A percentile compares a stretch with the other conserved stretches of the same genome.
Conservation (phyloP, 2,797 vertebrate species). For the Lepidocolaptes lacrymiger region DNA sequence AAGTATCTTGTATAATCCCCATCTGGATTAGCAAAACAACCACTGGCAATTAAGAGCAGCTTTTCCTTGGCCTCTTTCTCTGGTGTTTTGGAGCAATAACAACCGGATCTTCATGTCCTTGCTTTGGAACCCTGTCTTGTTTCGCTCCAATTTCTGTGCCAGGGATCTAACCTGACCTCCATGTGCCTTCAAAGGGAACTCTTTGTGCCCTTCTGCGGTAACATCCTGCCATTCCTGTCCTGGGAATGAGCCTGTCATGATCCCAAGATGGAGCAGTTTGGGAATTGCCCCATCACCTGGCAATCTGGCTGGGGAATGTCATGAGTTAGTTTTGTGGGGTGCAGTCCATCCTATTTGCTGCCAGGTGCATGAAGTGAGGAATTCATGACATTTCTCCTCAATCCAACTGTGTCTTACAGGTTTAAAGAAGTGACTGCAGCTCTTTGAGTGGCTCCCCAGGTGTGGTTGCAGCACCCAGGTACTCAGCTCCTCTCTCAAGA, state of each 20-base stretch:
- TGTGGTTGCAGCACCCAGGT: neutral
- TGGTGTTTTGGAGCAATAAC: neutral
- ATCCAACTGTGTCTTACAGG: fast-evolving
- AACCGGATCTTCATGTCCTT: neutral
- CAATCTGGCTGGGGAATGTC: neutral
- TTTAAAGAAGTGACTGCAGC: neutral
- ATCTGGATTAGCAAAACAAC: neutral
- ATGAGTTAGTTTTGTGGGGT: neutral
- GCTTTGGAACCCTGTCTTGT: neutral
- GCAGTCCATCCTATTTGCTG: fast-evolving
- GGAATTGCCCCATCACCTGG: neutral
- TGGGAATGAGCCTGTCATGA: neutral
- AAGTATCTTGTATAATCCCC: neutral
- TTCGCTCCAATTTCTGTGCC: neutral
- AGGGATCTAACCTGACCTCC: neutral
- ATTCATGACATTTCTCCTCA: neutral
- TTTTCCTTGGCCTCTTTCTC: neutral
- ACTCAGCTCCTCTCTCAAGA: neutral
- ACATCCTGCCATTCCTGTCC: neutral
- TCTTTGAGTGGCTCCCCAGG: neutral
- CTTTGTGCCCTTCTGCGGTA: neutral
- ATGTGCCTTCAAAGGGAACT: neutral
- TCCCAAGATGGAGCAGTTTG: neutral
- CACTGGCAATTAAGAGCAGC: neutral
- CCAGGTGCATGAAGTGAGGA: neutral